phyloP scores from a whole-genome alignment of 2,113 vertebrate genomes.

The Sinocyclocheilus grahami region DNA sequence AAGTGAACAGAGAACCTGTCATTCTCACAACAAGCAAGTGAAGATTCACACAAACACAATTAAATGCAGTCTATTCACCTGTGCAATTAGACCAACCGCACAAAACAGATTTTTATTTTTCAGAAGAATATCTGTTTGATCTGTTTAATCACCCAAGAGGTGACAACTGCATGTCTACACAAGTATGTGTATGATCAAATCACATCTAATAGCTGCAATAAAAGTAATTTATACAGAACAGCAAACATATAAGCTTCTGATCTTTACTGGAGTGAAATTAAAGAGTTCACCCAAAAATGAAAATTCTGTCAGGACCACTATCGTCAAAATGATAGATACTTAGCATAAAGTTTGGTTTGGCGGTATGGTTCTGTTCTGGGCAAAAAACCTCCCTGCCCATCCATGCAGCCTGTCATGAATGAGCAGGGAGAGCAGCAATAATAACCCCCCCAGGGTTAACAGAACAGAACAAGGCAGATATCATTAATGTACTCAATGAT shows the following conservation, averaged over 20 bases:
- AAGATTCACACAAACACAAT: not conserved
- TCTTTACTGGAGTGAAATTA: not conserved
- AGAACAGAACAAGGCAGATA: no score
- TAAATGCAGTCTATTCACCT: not conserved
- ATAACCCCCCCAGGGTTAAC: no score
- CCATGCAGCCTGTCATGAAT: no score
- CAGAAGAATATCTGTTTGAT: not conserved
- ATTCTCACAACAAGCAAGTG: not conserved
- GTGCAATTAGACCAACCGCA: not conserved
- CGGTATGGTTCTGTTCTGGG: no score
- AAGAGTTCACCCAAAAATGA: no score
- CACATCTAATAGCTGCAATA: not conserved
- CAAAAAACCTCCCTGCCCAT: no score
- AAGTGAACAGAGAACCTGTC: slow-evolving; percentile 1
- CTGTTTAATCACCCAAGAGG: not conserved
- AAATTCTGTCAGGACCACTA: no score
- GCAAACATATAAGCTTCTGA: not conserved
- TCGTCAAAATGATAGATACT: no score
- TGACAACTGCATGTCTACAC: not conserved
- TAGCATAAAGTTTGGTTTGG: no score
- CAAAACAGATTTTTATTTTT: not conserved
- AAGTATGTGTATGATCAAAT: not conserved
- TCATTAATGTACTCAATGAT: no score
- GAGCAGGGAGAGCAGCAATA: no score
- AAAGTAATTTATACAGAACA: not conserved